Base-by-base conservation (phyloP, 2,113 vertebrate genomes). In the Tyto alba region DNA sequence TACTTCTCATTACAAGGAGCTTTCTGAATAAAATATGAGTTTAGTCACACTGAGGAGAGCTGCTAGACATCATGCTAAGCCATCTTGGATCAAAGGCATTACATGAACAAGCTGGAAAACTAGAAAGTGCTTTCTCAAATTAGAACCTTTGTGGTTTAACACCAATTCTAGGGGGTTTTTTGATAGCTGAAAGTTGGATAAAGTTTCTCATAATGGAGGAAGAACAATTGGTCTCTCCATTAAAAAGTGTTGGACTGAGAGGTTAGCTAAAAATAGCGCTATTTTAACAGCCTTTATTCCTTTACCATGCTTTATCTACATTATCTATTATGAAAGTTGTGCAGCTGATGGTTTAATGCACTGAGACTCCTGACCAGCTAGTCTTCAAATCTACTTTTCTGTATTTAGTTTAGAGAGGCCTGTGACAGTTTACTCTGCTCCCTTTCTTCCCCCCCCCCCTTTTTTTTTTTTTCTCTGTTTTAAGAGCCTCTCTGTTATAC, bases 21-120 rank as follows among this genome's bases (percentile, higher is more conserved):
- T 91, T 84, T 91, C 72, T 91, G 53, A 93, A 86, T 91, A 91
- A 88, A 96, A 93, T 43, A 90, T 77, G 56, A 95, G 53, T 75
- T 86, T 90, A 67, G 59, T 88, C 30, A 56, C 64, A 22, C 52
- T 72, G 80, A 67, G 73, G 66, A 72, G 78, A 71, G 53, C 66
- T 89, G 68, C 40, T 89, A 69, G 92, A 94, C 66, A 55, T 57
- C 41, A 17, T 83, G 40, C 47, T 83, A 79, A 69, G 57, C 81
- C 16, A 10, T 79, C 36, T 68, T 84, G 69, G 43, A 90, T 90
- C 68, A 92, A 64, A 93, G 45, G 41, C 69, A 63, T 63, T 92
- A 48, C 0, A 6, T 85, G 79, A 76, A 47, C 66, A 85, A 78
- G 27, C 62, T 93, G 45, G 30, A 75, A 86, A 84, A 75, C 48